Evolutionary conservation across 2,888 invertebrate genomes (phyloP).

Genomic region (Drosophila hamatofila): DNA sequence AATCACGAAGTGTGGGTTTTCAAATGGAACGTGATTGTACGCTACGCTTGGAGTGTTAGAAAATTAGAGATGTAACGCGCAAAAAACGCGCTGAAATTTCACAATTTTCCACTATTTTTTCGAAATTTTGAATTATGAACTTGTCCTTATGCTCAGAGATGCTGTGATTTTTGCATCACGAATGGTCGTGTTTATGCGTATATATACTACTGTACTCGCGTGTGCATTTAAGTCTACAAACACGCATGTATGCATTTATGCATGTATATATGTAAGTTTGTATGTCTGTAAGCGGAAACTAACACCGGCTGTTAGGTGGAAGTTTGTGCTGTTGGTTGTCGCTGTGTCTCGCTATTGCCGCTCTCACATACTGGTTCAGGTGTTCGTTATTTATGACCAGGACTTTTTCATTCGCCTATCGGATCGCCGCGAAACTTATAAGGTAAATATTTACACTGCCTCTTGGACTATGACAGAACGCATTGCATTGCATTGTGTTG

Average conservation of each 20-base stretch:
- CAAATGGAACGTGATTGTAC: not conserved
- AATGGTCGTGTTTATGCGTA: not conserved
- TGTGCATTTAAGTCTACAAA: not conserved
- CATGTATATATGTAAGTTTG: not conserved
- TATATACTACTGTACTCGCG: not conserved
- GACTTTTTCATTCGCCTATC: conserved; percentile 67
- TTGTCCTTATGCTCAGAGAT: not conserved
- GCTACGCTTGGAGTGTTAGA: not conserved
- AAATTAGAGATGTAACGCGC: not conserved
- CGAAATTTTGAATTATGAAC: not conserved
- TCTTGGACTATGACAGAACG: conserved; percentile 19
- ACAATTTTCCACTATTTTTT: not conserved
- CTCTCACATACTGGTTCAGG: conserved; percentile 20
- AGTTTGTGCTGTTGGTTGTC: conserved; percentile 19
- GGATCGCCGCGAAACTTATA: conserved; percentile 52
- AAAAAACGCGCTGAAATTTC: not conserved
- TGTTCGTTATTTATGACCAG: conserved; percentile 60
- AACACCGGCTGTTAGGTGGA: conserved; percentile 14
- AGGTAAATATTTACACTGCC: conserved; percentile 39
- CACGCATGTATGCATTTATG: not conserved
- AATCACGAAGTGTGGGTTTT: conserved; percentile 13
- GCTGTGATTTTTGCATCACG: conserved; percentile 12
- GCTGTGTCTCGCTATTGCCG: not conserved
- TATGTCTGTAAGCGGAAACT: conserved; percentile 6
- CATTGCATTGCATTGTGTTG: not conserved